Percentiles rank a stretch among this genome's conserved stretches.
Evolutionary conservation across 2,113 vertebrate genomes (phyloP).

Genomic region (Pantherophis guttatus): DNA sequence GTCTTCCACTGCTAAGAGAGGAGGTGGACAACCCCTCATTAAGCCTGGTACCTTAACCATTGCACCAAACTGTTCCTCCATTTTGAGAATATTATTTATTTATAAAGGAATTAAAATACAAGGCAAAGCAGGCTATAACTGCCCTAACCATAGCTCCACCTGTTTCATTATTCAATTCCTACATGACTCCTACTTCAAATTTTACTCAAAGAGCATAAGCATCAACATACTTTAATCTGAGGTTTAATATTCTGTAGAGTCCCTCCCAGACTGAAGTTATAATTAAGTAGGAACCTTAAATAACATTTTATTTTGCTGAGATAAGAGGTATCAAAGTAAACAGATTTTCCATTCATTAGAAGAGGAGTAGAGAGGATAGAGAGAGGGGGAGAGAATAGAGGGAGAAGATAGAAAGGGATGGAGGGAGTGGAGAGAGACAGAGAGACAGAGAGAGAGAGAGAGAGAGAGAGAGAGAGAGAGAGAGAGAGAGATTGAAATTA

Average conservation of each 20-base stretch:
- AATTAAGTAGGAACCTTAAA: background rate
- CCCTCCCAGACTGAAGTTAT: background rate
- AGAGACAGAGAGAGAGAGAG: too few relatives aligned
- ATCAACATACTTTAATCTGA: background rate
- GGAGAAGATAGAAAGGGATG: background rate
- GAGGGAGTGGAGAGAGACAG: too few relatives aligned
- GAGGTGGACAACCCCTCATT: background rate
- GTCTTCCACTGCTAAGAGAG: background rate
- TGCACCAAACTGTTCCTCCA: background rate
- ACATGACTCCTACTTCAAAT: background rate
- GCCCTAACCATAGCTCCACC: background rate
- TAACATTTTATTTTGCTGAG: background rate
- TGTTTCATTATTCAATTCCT: background rate
- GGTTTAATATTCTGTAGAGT: background rate
- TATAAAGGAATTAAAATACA: background rate
- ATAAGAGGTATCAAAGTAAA: background rate
- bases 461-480: too few relatives aligned
- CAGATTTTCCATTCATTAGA: background rate
- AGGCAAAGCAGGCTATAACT: background rate
- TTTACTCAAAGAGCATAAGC: background rate
- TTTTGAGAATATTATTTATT: background rate
- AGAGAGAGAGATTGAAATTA: background rate
- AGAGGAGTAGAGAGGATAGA: background rate
- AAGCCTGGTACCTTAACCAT: background rate
- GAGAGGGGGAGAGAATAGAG: too few relatives aligned